Conservation (phyloP, 2,888 invertebrate species). For the Parelbella ahira region DNA sequence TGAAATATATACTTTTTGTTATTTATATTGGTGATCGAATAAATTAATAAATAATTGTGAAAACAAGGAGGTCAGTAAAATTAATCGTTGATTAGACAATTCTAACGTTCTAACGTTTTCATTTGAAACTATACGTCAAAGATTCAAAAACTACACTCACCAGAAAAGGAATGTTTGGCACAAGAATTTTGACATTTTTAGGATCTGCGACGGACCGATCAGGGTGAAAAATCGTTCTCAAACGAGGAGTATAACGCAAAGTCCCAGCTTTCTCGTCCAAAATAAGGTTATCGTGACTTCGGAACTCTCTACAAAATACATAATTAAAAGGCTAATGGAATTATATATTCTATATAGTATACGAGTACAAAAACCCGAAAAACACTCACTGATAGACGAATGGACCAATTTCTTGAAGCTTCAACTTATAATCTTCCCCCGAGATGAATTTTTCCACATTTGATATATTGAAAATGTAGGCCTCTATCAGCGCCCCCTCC, state of each 20-base stretch:
- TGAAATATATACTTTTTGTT: too few species aligned
- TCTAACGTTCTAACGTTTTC: too few species aligned
- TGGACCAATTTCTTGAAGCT: slow-evolving; percentile 87
- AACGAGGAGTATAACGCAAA: slow-evolving; percentile 81
- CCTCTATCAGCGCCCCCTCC: slow-evolving; percentile 82
- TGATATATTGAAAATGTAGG: slow-evolving; percentile 90
- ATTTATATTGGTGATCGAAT: too few species aligned
- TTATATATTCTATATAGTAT: background rate
- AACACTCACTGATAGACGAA: slow-evolving; percentile 88
- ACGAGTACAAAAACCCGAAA: too few species aligned
- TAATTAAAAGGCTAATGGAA: too few species aligned
- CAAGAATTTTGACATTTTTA: slow-evolving; percentile 76
- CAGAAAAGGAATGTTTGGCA: slow-evolving; percentile 86
- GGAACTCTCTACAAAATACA: slow-evolving; percentile 75
- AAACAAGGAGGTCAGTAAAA: too few species aligned
- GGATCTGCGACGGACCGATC: slow-evolving; percentile 85
- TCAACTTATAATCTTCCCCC: slow-evolving; percentile 83
- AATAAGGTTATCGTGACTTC: slow-evolving; percentile 82
- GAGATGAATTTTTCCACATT: slow-evolving; percentile 84
- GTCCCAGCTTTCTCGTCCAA: slow-evolving; percentile 82
- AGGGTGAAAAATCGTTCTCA: slow-evolving; percentile 77
- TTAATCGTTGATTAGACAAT: too few species aligned
- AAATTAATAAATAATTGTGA: too few species aligned
- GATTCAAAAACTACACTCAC: too few species aligned
- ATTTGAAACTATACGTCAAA: too few species aligned